Evolutionary conservation across 37 sponge, comb jelly and placozoan species (phyloP).

Genomic region (Dysidea cf. avara): DNA sequence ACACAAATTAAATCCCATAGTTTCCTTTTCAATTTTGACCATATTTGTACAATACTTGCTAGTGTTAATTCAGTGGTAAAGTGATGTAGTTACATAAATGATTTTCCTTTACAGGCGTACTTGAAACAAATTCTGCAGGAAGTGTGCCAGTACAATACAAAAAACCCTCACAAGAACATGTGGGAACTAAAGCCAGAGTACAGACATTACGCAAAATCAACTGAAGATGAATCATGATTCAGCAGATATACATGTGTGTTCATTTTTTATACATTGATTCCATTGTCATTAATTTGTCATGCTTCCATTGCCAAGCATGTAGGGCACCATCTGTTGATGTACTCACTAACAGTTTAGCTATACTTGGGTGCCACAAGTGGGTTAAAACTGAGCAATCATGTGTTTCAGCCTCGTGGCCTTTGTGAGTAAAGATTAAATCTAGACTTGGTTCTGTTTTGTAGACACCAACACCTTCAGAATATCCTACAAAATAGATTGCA

Average conservation of each 20-base stretch:
- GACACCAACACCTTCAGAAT: too few relatives aligned
- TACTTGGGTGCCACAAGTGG: slow-evolving; percentile 53
- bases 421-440: slow-evolving; percentile 44
- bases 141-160: slow-evolving; percentile 86
- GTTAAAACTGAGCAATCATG: slow-evolving; percentile 9
- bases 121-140: slow-evolving; percentile 89
- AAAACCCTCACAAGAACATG: slow-evolving; percentile 93
- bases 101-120: slow-evolving; percentile 68
- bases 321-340: slow-evolving; percentile 48
- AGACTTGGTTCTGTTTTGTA: neutral
- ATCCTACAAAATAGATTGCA: too few relatives aligned
- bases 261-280: slow-evolving; percentile 5
- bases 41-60: neutral
- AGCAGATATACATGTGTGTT: neutral
- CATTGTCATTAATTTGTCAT: slow-evolving; percentile 1
- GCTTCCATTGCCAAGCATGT: slow-evolving; percentile 70
- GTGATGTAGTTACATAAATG: neutral
- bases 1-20: neutral
- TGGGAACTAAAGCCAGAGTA: slow-evolving; percentile 96
- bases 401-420: slow-evolving; percentile 37
- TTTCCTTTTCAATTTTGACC: neutral
- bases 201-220: slow-evolving; percentile 37
- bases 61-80: neutral
- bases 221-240: neutral
- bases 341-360: slow-evolving; percentile 18